phyloP scores from a whole-genome alignment of 30 jellyfish, hydroid and myxozoan species.

The Nemopilema nomurai region DNA sequence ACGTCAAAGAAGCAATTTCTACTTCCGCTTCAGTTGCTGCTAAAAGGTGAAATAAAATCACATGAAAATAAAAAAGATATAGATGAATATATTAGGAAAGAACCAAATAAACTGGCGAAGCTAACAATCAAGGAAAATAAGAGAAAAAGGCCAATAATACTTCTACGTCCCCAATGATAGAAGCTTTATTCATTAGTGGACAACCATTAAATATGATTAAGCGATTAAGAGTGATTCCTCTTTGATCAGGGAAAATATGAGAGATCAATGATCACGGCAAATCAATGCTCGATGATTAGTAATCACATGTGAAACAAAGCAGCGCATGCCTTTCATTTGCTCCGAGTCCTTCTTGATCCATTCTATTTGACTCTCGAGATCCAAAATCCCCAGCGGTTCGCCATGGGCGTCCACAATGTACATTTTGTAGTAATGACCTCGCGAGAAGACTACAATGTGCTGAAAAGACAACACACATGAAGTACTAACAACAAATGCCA shows the following conservation, averaged over 20 bases:
- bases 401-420: constrained; percentile 93
- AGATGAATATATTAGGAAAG: too few species aligned
- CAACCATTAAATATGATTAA: too few species aligned
- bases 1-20: constrained; percentile 87
- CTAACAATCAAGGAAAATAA: too few species aligned
- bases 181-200: too few species aligned
- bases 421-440: constrained; percentile 87
- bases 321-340: constrained; percentile 70
- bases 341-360: constrained; percentile 91
- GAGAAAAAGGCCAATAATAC: too few species aligned
- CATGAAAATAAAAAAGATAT: background rate
- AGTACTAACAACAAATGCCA: background rate
- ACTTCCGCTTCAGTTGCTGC: constrained; percentile 73
- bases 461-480: background rate
- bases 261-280: background rate
- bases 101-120: too few species aligned
- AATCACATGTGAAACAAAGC: too few species aligned
- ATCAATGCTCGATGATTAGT: background rate
- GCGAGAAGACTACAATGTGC: constrained; percentile 84
- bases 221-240: too few species aligned
- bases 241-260: too few species aligned
- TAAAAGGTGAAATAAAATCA: background rate
- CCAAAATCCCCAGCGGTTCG: constrained; percentile 66
- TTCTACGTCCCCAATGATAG: too few species aligned
- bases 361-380: constrained; percentile 82